Base-by-base conservation (phyloP, 2,797 vertebrate genomes). In the Dicrostonyx torquatus region DNA sequence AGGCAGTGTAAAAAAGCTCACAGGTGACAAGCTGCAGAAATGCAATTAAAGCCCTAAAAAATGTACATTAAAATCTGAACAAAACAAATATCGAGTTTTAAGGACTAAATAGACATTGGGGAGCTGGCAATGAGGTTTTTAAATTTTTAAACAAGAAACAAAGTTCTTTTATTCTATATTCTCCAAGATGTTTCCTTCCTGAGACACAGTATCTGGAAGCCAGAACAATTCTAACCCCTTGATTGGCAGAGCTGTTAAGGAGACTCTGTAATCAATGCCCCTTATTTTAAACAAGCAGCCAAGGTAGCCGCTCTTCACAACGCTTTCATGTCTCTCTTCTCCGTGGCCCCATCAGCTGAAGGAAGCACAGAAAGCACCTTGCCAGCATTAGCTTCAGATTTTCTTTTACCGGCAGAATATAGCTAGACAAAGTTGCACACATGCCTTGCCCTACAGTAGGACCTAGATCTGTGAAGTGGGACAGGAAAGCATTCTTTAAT, bases 141-240 rank as follows among this genome's bases (percentile, higher is more conserved):
- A 95, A 93, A 76, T 89, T 43, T 40, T 66, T 87, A 87, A 89
- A 31, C 34, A 3, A 66, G 75, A 92, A 66, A 82, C 29, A 48
- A 77, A 94, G 94, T 86, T 31, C 55, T 91, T 94, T 93, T 94
- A 90, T 29, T 83, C 82, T 78, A 15, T 95, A 84, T 91, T 93
- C 80, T 94, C 68, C 87, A 48, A 82, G 84, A 91, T 83, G 62
- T 55, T 92, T 92, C 84, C 80, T 92, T 93, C 91, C 77, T 37
- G 17, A 91, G 55, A 89, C 18, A 31, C 48, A 31, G 4, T 40
- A 20, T 37, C 82, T 94, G 62, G 77, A 83, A 94, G 84, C 14
- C 64, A 58, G 64, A 85, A 37, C 2, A 55, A 60, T 50, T 75
- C 22, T 76, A 64, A 86, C 77, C 40, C 73, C 95, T 87, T 93